Conservation (phyloP, 2,113 vertebrate species). For the Malurus melanocephalus region DNA sequence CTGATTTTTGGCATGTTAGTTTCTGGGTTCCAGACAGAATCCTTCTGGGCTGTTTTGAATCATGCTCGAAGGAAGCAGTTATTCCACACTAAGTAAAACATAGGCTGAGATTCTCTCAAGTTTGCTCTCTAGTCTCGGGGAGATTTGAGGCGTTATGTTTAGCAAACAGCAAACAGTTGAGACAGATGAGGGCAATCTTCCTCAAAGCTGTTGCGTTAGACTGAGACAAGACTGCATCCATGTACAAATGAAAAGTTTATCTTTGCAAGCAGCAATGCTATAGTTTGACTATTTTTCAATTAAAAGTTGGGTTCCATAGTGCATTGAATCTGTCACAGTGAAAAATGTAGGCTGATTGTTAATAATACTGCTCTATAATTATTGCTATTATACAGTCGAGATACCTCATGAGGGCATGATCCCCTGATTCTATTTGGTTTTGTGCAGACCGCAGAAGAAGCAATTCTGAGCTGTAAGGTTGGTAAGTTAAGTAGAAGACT, state of each 20-base stretch:
- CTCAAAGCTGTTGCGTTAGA: slow-evolving; percentile 35
- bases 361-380: slow-evolving; percentile 49
- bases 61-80: not conserved
- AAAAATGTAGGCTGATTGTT: slow-evolving; percentile 51
- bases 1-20: not conserved
- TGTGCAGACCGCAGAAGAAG: not conserved
- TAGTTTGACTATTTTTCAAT: slow-evolving; percentile 60
- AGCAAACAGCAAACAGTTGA: slow-evolving; percentile 26
- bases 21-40: not conserved
- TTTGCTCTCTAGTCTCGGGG: not conserved
- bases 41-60: not conserved
- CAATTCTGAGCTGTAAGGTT: slow-evolving; percentile 4
- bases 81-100: not conserved
- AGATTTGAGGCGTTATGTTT: slow-evolving; percentile 19
- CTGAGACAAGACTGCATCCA: slow-evolving; percentile 26
- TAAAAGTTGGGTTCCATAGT: slow-evolving; percentile 54
- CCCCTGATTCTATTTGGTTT: slow-evolving; percentile 24
- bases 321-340: slow-evolving; percentile 54
- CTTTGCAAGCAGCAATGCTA: slow-evolving; percentile 29
- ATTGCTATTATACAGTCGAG: slow-evolving; percentile 54
- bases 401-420: slow-evolving; percentile 37
- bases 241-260: slow-evolving; percentile 52
- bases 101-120: not conserved
- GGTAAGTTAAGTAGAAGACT: not conserved
- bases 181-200: slow-evolving; percentile 42